Percentiles rank a stretch among this genome's conserved stretches.
Conservation (phyloP, 30 jellyfish, hydroid and myxozoan species). For the Hydra vulgaris region DNA sequence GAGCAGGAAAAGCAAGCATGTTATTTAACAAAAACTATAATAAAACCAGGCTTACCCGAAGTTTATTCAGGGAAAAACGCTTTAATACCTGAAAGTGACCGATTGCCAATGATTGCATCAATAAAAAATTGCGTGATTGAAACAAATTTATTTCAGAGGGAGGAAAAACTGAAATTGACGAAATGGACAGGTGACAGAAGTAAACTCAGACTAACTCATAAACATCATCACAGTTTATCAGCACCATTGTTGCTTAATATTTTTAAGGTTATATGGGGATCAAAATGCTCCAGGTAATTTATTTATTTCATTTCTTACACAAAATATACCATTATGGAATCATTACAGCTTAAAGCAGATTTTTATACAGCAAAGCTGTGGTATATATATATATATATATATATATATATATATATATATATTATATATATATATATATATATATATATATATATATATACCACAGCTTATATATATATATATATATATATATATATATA, state of each 20-base stretch:
- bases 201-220: neutral
- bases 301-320: neutral
- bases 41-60: slow-evolving; percentile 38
- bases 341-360: no score
- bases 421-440: no score
- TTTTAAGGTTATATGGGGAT: slow-evolving; percentile 16
- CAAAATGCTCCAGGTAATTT: neutral
- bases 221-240: neutral
- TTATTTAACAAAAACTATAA: slow-evolving; percentile 44
- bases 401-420: no score
- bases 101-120: neutral
- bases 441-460: no score
- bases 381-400: no score
- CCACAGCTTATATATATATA: no score
- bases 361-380: no score
- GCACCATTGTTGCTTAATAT: slow-evolving; percentile 12
- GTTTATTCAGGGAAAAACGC: neutral
- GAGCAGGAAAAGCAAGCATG: slow-evolving; percentile 62
- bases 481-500: no score
- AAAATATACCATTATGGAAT: no score
- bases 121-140: slow-evolving; percentile 11
- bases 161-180: slow-evolving; percentile 3
- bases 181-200: slow-evolving; percentile 12
- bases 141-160: slow-evolving; percentile 17
- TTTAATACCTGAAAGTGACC: neutral